Percentiles rank a stretch among this genome's conserved stretches.
Conservation (phyloP, 2,113 vertebrate species). For the Eudyptes chrysolophus region DNA sequence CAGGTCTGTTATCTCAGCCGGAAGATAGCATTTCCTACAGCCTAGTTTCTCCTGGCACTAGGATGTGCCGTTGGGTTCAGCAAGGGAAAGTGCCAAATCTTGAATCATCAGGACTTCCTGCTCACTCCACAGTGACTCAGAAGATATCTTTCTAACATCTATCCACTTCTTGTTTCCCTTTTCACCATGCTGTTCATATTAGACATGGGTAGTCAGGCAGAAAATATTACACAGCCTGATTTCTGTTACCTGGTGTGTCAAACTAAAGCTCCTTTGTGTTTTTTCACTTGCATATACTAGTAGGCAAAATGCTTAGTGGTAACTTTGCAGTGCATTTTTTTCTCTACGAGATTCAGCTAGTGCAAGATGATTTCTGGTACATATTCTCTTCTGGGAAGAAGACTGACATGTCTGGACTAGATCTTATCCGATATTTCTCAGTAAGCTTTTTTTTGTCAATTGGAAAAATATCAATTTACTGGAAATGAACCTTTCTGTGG, state of each 20-base stretch:
- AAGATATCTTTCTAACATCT: conserved; percentile 16
- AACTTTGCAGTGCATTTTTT: background rate
- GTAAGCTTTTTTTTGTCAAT: background rate
- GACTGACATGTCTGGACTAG: background rate
- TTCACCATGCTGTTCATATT: background rate
- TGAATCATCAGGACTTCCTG: conserved; percentile 48
- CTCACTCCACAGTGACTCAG: background rate
- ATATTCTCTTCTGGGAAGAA: background rate
- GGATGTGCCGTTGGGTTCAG: background rate
- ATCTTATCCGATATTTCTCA: background rate
- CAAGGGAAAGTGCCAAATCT: conserved; percentile 29
- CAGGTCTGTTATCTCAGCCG: background rate
- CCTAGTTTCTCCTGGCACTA: background rate
- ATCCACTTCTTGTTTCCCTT: background rate
- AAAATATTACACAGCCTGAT: background rate
- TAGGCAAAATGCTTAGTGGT: background rate
- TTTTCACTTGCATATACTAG: background rate
- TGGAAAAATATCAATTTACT: background rate
- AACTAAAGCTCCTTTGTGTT: background rate
- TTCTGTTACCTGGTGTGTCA: background rate
- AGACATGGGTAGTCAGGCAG: background rate
- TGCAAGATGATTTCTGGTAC: background rate
- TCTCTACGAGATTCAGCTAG: background rate
- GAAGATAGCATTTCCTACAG: background rate
- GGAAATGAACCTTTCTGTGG: background rate